A percentile compares a stretch with the other conserved stretches of the same genome.
phyloP scores from a whole-genome alignment of 92 coral and sea anemone genomes.

The Chrysogorgia sp. region DNA sequence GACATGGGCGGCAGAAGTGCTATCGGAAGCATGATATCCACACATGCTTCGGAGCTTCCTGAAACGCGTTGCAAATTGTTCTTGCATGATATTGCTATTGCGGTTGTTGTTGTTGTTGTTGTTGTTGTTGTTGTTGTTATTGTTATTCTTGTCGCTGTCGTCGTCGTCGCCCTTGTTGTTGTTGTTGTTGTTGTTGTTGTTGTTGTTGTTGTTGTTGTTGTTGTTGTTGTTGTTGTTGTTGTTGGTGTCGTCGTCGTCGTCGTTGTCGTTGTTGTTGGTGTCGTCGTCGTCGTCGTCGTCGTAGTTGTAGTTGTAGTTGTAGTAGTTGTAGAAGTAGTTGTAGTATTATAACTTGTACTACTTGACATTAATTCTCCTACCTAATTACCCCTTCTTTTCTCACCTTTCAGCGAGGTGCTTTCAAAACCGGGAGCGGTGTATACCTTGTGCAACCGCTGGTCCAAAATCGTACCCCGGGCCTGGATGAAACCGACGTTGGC shows the following conservation, averaged over 20 bases:
- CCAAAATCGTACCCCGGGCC: neutral
- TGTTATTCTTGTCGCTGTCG: neutral
- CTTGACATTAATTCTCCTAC: no score
- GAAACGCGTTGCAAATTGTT: no score
- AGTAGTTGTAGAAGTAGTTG: no score
- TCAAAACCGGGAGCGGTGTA: conserved; percentile 58
- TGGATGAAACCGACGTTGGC: conserved; percentile 7
- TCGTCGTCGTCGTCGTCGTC: no score
- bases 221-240: no score
- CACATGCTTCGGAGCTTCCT: neutral
- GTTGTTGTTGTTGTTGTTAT: neutral
- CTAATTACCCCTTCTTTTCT: conserved; percentile 6
- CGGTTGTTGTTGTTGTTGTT: neutral
- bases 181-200: neutral
- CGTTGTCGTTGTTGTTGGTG: no score
- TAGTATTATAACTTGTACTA: no score
- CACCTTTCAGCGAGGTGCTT: conserved; percentile 74
- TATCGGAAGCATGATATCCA: conserved; percentile 5
- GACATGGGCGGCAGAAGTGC: conserved; percentile 1
- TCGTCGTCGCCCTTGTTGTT: no score
- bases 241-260: no score
- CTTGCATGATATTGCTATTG: no score
- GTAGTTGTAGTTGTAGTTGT: no score
- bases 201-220: neutral
- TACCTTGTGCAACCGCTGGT: conserved; percentile 29